phyloP scores from a whole-genome alignment of 2,797 vertebrate species.

The Lutjanus campechanus region DNA sequence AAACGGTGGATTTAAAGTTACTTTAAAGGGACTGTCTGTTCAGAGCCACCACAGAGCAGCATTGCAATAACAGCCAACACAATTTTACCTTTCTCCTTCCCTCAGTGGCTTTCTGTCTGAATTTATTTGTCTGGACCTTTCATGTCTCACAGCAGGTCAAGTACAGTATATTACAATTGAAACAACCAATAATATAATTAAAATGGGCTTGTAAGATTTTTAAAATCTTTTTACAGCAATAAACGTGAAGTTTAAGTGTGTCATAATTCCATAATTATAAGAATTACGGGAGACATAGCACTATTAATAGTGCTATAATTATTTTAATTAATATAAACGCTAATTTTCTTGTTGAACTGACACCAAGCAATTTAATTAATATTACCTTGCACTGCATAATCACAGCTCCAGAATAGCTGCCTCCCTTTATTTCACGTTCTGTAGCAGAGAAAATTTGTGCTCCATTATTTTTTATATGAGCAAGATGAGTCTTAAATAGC shows the following conservation, averaged over 20 bases:
- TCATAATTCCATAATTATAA: no score
- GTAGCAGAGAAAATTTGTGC: background rate
- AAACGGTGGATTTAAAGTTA: background rate
- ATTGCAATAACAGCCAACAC: slow-evolving; percentile 24
- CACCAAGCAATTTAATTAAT: background rate
- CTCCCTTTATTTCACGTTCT: background rate
- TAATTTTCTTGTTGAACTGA: background rate
- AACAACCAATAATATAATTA: slow-evolving; percentile 33
- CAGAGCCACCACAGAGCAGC: background rate
- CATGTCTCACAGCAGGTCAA: slow-evolving; percentile 2
- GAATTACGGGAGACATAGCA: no score
- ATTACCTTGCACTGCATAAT: background rate
- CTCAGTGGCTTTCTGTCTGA: background rate
- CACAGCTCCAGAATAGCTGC: background rate
- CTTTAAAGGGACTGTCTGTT: background rate
- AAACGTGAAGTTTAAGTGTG: slow-evolving; percentile 23
- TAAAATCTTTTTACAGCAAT: slow-evolving; percentile 6
- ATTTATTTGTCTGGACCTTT: slow-evolving; percentile 2
- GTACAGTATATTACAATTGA: background rate
- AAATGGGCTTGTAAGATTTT: slow-evolving; percentile 38
- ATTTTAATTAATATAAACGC: background rate
- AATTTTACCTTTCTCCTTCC: background rate
- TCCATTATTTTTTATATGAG: background rate
- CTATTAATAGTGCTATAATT: background rate
- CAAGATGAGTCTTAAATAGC: background rate